Evolutionary conservation across 2,113 vertebrate genomes (phyloP), one percentile per base, ranked within the genome.

Genomic region (Nothobranchius kuhntae): DNA sequence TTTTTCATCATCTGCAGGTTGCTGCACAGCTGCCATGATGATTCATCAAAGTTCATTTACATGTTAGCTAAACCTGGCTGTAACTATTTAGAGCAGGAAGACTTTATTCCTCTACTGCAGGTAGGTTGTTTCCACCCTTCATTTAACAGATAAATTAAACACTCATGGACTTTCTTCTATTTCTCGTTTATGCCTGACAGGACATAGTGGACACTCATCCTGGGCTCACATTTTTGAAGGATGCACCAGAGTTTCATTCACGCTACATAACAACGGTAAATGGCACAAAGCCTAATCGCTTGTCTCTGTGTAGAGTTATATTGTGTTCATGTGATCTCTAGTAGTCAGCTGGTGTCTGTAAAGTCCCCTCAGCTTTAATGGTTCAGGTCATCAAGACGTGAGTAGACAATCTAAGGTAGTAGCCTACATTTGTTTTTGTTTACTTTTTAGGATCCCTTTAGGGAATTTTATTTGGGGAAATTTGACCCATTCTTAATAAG

Each of bases 171-270:
- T 30, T 30, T 30, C 2, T 30, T 30, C 4, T 30, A 30, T 6
- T 5, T 44, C 81, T 68, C 72, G 10, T 64, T 40, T 74, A 66
- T 71, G 26, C 60, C 10, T 65, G 3, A 85, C 68, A 99, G 98
- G 97, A 99, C 90, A 94, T 99, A 13, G 96, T 99, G 71, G 98
- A 99, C 86, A 97, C 96, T 0, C 98, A 99, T 73, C 95, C 96
- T 70, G 98, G 98, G 4, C 92, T 99, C 84, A 98, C 96, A 3
- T 99, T 99, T 93, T 89, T 99, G 73, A 99, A 98, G 91, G 98
- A 99, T 60, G 98, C 97, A 56, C 98, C 98, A 0, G 98, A 99
- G 91, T 99, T 99, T 87, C 98, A 99, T 90, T 99, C 98, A 70
- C 96, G 97, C 47, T 99, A 99, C 53, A 99, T 99, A 71, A 99